Base-by-base conservation (phyloP, 2,797 vertebrate species). In the Acanthurus tractus region DNA sequence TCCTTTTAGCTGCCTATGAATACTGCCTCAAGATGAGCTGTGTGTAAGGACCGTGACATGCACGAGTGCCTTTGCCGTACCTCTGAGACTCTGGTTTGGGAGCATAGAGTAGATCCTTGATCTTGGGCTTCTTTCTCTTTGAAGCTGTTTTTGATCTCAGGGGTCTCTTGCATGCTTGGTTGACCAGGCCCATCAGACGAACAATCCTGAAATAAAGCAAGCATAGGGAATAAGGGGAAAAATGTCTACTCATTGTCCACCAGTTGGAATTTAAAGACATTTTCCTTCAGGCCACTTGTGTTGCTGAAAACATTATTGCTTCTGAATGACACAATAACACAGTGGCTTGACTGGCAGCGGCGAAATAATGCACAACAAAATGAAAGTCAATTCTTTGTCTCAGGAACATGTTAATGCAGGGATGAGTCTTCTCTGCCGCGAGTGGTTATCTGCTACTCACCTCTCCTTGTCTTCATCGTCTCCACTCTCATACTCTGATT, bases 401-500 rank as follows among this genome's bases (percentile, higher is more conserved):
- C 18, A 6, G 3, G 13, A 62, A 29, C 5, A n/a, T 48, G n/a
- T 50, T 48, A 40, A 67, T 22, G 34, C 25, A 20, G 23, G 38
- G 20, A 12, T 1, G 18, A 48, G 29, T 38, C 34, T 15, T 62
- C 59, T 70, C 12, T 0, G 25, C 58, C 9, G 9, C 11, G 8
- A 29, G 6, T 1, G 13, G 8, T 38, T 17, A 17, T 46, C 40
- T 25, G 45, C 50, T 22, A 18, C 76, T 79, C 77, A 99, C 98
- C 97, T 97, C 79, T 98, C 96, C 78, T 97, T 97, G 81, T 97
- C 97, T 62, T 98, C 97, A 0, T 98, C 96, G 14, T 99, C 96
- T 54, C 89, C 96, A 70, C 97, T 99, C 87, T 99, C 97, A 40
- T 99, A 99, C 81, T 99, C 98, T 0, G 98, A 99, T 83, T 99